Percentiles rank a stretch among this genome's conserved stretches.
These are phyloP conservation scores for Colinus virginianus DNA, from an alignment of 2,113 vertebrate genomes.

Conservation along the genomic window DNA sequence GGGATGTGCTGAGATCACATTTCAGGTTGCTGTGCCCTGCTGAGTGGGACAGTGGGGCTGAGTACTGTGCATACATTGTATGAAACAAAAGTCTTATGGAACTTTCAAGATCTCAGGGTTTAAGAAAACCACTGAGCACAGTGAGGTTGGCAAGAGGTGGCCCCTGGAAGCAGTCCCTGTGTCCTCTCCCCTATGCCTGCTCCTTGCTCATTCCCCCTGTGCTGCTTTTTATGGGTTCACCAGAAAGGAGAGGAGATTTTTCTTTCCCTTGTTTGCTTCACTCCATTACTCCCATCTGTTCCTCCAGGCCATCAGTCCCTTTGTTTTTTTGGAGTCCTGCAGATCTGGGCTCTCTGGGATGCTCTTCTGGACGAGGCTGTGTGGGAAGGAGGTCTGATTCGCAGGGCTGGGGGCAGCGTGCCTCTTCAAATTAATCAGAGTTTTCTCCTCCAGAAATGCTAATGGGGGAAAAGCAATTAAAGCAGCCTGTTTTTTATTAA, in stretches of 20 bases:
- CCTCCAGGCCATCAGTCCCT: conserved; percentile 60
- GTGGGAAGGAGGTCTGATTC: conserved; percentile 16
- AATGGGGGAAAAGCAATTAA: conserved; percentile 84
- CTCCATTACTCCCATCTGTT: conserved; percentile 92
- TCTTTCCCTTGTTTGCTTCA: conserved; percentile 85
- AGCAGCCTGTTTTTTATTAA: conserved; percentile 80
- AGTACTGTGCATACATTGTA: background rate
- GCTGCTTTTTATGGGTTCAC: conserved; percentile 77
- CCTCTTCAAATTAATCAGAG: conserved; percentile 78
- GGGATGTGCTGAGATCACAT: conserved; percentile 29
- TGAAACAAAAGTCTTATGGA: background rate
- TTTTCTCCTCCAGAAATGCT: conserved; percentile 81
- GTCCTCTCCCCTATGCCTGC: conserved; percentile 69
- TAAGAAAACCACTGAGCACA: background rate
- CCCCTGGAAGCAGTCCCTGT: conserved; percentile 26
- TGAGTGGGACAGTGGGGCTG: background rate
- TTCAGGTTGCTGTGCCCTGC: conserved; percentile 58
- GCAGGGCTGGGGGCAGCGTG: conserved; percentile 5
- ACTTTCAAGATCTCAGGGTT: background rate
- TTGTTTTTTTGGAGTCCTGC: background rate
- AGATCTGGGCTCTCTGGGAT: background rate
- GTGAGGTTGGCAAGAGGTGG: conserved; percentile 3
- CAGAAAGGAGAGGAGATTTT: conserved; percentile 80
- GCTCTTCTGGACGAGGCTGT: background rate
- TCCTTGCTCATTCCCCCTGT: conserved; percentile 81